Evolutionary conservation across 2,797 vertebrate species (phyloP), one percentile per base, ranked within the genome.

Genomic region (Phyllotis vaccarum): DNA sequence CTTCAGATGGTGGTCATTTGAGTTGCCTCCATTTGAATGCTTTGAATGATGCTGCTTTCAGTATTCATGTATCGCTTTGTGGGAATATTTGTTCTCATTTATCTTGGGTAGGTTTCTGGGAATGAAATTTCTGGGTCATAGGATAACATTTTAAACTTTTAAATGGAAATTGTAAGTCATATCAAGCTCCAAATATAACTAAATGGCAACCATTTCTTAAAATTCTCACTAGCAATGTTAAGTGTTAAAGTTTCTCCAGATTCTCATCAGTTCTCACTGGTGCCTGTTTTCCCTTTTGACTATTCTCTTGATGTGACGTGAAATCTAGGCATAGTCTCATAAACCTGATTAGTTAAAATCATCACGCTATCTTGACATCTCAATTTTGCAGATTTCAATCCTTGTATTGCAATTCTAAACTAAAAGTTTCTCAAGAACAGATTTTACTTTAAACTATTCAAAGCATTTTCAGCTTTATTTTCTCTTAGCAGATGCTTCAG

Each of bases 381-480:
- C 27, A 34, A 89, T 49, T 91, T 68, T 56, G 8, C 78, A 10
- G 34, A 37, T 75, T 91, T 89, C n/a, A 60, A 62, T 58, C 80
- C 10, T 70, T 79, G 34, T 40, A n/a, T n/a, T 86, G 40, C 40
- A 60, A 31, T 74, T 68, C 56, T 81, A n/a, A 49, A 13, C 79
- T 83, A 96, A 5, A 17, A 76, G 43, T 86, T 91, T 89, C 75
- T 62, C 95, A 49, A 87, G 17, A 89, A 58, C 40, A 11, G 0
- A 40, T 91, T 93, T 94, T 93, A 75, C 58, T 76, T 70, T 8
- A 60, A 24, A 8, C 58, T 56, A n/a, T 78, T 83, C 27, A 90
- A 89, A 75, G 43, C 75, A 37, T 43, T 70, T 19, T 10, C 74
- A 74, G 43, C 89, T 93, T 12, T 29, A 17, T 91, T 89, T 82